Evolutionary conservation across 2,888 invertebrate species (phyloP).

Genomic region (Heteromyza rotundicornis): DNA sequence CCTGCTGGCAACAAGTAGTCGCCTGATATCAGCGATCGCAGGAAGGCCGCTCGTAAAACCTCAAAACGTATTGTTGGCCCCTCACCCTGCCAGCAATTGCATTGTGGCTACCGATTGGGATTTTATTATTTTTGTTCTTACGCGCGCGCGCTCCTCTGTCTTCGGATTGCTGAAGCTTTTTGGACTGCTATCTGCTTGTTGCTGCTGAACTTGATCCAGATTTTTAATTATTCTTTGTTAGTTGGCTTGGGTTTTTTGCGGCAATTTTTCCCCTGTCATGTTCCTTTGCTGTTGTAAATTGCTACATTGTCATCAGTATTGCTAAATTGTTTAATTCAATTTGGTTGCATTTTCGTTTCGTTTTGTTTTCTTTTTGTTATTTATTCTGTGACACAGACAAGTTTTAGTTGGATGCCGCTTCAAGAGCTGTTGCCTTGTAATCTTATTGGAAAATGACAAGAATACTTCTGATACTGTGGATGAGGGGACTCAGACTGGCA

Average conservation of each 20-base stretch:
- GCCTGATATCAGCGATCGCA: too few relatives aligned
- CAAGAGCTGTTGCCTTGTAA: too few relatives aligned
- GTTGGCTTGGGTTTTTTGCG: not conserved
- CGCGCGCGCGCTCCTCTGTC: not conserved
- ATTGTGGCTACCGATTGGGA: slow-evolving; percentile 33
- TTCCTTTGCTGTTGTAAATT: not conserved
- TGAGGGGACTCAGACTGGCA: too few relatives aligned
- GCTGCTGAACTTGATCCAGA: slow-evolving; percentile 4
- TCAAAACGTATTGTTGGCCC: not conserved
- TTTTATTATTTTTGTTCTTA: slow-evolving; percentile 30
- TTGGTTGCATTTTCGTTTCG: not conserved
- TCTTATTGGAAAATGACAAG: too few relatives aligned
- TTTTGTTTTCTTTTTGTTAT: slow-evolving; percentile 2
- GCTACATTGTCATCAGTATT: slow-evolving; percentile 4
- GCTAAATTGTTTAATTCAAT: not conserved
- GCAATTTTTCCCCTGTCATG: not conserved
- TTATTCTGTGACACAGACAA: too few relatives aligned
- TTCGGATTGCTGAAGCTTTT: not conserved
- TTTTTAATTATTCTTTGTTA: too few relatives aligned
- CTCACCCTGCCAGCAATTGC: slow-evolving; percentile 37
- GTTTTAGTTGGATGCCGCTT: too few relatives aligned
- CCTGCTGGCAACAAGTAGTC: too few relatives aligned
- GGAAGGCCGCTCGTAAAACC: too few relatives aligned
- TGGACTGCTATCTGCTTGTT: not conserved
- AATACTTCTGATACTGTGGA: too few relatives aligned